These are phyloP conservation scores for Oreotragus oreotragus DNA, from an alignment of 2,113 vertebrate genomes.

Conservation along the genomic window DNA sequence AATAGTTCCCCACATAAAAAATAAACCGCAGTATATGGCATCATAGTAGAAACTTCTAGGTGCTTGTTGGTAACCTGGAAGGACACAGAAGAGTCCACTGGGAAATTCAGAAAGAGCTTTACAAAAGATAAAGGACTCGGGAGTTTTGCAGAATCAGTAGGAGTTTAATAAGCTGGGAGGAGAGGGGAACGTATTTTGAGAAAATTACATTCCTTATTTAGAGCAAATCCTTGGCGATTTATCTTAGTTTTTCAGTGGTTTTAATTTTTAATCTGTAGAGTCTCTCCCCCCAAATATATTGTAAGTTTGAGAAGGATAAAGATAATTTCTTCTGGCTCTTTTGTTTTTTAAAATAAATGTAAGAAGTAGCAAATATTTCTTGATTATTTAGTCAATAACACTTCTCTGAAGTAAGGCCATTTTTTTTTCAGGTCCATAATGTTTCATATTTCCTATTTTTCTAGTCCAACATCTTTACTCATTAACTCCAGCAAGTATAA, in stretches of 20 bases:
- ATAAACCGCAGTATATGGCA: neutral
- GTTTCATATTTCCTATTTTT: neutral
- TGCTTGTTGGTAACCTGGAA: neutral
- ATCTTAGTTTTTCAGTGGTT: neutral
- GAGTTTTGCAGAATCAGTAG: neutral
- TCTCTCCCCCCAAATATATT: neutral
- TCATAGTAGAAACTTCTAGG: neutral
- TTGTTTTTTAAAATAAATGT: neutral
- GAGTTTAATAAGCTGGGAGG: neutral
- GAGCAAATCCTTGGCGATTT: neutral
- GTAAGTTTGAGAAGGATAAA: neutral
- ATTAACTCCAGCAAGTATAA: neutral
- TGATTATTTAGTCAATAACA: neutral
- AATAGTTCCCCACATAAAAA: neutral
- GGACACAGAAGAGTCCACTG: neutral
- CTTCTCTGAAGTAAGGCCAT: neutral
- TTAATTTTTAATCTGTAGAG: neutral
- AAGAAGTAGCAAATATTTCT: neutral
- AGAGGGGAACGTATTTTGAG: neutral
- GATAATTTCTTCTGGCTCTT: neutral
- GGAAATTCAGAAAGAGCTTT: neutral
- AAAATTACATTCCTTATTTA: neutral
- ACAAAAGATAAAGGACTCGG: neutral
- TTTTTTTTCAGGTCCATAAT: neutral
- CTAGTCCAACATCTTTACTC: neutral